phyloP scores from a whole-genome alignment of 2,113 vertebrate species.

The Corythoichthys intestinalis region DNA sequence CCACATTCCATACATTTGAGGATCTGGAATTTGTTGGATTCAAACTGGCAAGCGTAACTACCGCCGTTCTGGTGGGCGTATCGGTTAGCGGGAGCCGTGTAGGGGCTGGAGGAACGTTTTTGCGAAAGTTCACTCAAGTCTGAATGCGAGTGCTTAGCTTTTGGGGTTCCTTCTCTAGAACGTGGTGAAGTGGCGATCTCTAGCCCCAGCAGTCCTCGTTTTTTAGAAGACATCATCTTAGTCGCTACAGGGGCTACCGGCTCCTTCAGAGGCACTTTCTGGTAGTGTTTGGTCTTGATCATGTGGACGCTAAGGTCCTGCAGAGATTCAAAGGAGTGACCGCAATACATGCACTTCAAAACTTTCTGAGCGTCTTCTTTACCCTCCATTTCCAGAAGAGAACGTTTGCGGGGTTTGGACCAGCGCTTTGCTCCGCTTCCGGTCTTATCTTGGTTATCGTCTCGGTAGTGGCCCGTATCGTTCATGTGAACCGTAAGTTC shows the following conservation, averaged over 20 bases:
- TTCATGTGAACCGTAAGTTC: slow-evolving; percentile 99
- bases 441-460: slow-evolving; percentile 93
- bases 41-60: slow-evolving; percentile 91
- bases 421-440: slow-evolving; percentile 89
- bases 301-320: slow-evolving; percentile 98
- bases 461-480: slow-evolving; percentile 95
- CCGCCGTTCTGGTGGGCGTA: slow-evolving; percentile 90
- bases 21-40: slow-evolving; percentile 92
- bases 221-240: slow-evolving; percentile 88
- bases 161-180: slow-evolving; percentile 83
- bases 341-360: slow-evolving; percentile 98
- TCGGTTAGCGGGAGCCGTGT: slow-evolving; percentile 81
- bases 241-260: slow-evolving; percentile 88
- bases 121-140: slow-evolving; percentile 77
- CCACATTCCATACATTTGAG: slow-evolving; percentile 97
- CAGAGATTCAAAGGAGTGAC: slow-evolving; percentile 97
- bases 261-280: slow-evolving; percentile 99
- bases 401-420: slow-evolving; percentile 98
- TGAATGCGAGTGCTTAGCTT: slow-evolving; percentile 66
- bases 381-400: slow-evolving; percentile 96
- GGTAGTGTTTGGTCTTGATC: slow-evolving; percentile 99
- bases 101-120: slow-evolving; percentile 82
- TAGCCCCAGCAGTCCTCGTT: slow-evolving; percentile 83
- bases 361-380: slow-evolving; percentile 98
- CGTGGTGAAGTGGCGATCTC: slow-evolving; percentile 84